Conservation (phyloP, 2,113 vertebrate genomes). For the Erythrolamprus reginae region DNA sequence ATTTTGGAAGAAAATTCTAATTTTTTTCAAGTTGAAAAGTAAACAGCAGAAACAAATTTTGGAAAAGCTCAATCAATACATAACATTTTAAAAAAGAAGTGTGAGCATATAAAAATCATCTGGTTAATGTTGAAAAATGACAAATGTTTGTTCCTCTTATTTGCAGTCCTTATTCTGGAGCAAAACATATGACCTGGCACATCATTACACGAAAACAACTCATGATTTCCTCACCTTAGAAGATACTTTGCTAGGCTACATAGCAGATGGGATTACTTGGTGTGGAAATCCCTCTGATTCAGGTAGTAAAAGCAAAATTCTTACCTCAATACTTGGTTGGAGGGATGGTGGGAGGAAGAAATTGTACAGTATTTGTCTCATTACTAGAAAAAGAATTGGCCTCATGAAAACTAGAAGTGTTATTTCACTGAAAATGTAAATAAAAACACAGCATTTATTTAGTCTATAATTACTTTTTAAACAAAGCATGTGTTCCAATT, state of each 20-base stretch:
- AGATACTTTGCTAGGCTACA: constrained; percentile 76
- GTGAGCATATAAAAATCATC: neutral
- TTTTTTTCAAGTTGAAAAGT: neutral
- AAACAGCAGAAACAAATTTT: neutral
- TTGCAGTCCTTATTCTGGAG: constrained; percentile 86
- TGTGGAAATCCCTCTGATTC: constrained; percentile 68
- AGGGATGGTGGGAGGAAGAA: neutral
- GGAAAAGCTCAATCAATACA: neutral
- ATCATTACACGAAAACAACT: constrained; percentile 59
- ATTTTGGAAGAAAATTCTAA: neutral
- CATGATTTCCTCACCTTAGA: constrained; percentile 75
- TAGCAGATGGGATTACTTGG: constrained; percentile 74
- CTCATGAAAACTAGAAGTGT: neutral
- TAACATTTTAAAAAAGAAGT: neutral
- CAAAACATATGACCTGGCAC: constrained; percentile 70
- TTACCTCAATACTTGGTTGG: neutral
- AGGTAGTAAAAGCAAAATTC: constrained; percentile 51
- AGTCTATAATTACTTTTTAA: neutral
- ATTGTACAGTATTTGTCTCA: neutral
- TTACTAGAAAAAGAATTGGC: neutral
- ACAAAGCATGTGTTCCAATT: neutral
- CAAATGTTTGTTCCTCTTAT: constrained; percentile 13
- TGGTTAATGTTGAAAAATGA: neutral
- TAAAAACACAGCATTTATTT: neutral
- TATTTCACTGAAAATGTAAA: neutral